Evolutionary conservation across 2,113 vertebrate genomes (phyloP).

Genomic region (Raja brachyura): DNA sequence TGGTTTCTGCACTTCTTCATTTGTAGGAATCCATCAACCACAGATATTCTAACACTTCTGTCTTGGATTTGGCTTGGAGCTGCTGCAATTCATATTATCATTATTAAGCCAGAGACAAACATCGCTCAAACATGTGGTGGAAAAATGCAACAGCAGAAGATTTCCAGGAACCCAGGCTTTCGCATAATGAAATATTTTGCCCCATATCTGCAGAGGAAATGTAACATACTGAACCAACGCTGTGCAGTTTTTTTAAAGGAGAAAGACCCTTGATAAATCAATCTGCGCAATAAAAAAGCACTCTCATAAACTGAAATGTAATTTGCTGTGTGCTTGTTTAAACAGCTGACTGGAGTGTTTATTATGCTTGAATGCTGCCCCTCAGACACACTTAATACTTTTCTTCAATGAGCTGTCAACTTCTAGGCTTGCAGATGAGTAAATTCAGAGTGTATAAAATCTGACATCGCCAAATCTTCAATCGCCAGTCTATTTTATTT

Average conservation of each 20-base stretch:
- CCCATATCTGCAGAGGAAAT: background rate
- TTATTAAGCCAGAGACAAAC: background rate
- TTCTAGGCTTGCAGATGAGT: constrained; percentile 52
- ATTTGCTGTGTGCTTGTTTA: constrained; percentile 51
- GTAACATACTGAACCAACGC: background rate
- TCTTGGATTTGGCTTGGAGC: background rate
- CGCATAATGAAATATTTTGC: background rate
- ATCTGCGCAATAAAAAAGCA: constrained; percentile 42
- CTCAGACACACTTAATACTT: constrained; percentile 43
- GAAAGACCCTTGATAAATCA: constrained; percentile 45
- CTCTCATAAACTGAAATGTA: constrained; percentile 41
- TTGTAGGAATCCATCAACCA: background rate
- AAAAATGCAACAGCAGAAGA: background rate
- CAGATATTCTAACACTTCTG: background rate
- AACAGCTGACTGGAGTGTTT: constrained; percentile 50
- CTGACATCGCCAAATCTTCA: constrained; percentile 55
- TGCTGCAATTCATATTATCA: background rate
- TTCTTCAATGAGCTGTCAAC: constrained; percentile 46
- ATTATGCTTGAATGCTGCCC: constrained; percentile 47
- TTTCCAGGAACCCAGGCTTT: background rate
- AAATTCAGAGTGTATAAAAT: constrained; percentile 54
- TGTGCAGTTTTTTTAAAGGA: background rate
- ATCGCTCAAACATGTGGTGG: background rate
- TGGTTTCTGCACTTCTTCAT: background rate
- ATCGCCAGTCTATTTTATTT: constrained; percentile 47